These are phyloP conservation scores for Manis crassicaudata DNA, from an alignment of 2,797 vertebrate species.

Conservation along the genomic window DNA sequence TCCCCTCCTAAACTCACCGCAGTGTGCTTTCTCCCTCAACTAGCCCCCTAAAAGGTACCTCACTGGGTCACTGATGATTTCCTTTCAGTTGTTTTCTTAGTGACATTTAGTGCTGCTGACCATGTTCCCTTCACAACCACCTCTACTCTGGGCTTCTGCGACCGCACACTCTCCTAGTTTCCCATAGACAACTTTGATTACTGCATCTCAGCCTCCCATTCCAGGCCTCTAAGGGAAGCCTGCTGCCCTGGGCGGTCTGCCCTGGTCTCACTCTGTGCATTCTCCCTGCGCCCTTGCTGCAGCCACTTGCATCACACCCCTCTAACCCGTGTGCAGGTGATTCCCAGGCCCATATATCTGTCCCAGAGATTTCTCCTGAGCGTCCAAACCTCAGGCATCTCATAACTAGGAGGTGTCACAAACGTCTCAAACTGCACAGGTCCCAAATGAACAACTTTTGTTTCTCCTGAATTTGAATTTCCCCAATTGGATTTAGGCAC, in stretches of 20 bases:
- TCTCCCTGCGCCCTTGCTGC: rapidly evolving
- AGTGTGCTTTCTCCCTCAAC: neutral
- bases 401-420: neutral
- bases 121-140: neutral
- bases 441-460: neutral
- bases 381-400: neutral
- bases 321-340: rapidly evolving
- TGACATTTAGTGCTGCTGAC: neutral
- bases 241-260: neutral
- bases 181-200: neutral
- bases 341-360: neutral
- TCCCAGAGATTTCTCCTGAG: neutral
- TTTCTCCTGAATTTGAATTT: neutral
- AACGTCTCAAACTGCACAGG: neutral
- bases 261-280: rapidly evolving
- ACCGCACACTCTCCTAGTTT: neutral
- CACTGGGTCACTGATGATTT: neutral
- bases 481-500: neutral
- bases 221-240: neutral
- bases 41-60: neutral
- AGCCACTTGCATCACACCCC: rapidly evolving
- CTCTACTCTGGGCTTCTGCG: neutral
- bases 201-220: neutral
- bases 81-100: neutral
- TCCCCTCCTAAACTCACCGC: neutral